phyloP scores from a whole-genome alignment of 2,797 vertebrate genomes.

The Peromyscus aztecus region DNA sequence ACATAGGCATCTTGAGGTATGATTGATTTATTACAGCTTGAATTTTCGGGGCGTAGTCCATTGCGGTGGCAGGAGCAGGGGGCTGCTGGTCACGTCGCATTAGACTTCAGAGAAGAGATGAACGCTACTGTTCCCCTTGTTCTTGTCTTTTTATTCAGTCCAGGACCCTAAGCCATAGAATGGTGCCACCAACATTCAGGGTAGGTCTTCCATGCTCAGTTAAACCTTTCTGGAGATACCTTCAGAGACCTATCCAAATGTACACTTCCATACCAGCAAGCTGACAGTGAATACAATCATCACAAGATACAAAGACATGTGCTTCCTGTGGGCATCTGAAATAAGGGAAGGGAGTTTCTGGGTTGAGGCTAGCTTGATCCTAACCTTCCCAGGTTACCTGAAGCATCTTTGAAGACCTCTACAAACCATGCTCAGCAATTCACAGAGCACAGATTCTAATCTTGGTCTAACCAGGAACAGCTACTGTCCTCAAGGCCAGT shows the following conservation, averaged over 20 bases:
- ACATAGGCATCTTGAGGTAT: neutral
- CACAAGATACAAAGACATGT: neutral
- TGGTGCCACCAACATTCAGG: neutral
- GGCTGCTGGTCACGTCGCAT: neutral
- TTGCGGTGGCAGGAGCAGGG: neutral
- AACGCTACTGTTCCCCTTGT: no score
- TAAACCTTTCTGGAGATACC: neutral
- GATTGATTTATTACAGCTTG: neutral
- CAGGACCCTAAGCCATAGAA: neutral
- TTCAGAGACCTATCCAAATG: neutral
- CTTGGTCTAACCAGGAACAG: neutral
- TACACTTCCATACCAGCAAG: neutral
- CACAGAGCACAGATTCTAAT: neutral
- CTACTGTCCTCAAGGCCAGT: neutral
- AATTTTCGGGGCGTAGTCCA: neutral
- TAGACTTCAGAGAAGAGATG: neutral
- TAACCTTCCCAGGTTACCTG: neutral
- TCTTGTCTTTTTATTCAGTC: neutral
- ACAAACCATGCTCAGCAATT: neutral
- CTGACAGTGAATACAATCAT: neutral
- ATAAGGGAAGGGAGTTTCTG: neutral
- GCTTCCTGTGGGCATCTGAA: neutral
- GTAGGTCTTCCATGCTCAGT: neutral
- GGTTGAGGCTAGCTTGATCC: neutral
- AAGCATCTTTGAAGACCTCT: neutral